Base-by-base conservation (phyloP, 1,140 invertebrate species). In the Bradysia coprophila region DNA sequence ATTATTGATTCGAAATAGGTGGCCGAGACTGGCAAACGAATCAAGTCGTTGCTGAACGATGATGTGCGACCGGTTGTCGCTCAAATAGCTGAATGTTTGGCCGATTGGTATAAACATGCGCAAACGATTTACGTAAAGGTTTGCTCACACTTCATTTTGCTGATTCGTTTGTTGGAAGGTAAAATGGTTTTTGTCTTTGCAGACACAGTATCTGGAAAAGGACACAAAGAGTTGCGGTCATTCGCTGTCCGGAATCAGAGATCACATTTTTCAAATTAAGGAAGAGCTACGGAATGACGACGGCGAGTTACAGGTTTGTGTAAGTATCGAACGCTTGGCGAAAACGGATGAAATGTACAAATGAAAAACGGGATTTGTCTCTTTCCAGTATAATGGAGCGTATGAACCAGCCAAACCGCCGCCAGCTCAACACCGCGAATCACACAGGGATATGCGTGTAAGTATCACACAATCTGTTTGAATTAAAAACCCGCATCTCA, bases 31-130 rank as follows among this genome's bases (percentile, higher is more conserved):
- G 74, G 76, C 9, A 72, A 73, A 47, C 64, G 72, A 37, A 62
- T 82, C 13, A 76, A 78, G 51, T 57, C 64, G 2, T 52, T 84
- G 22, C 55, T 82, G 9, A 66, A 77, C 45, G 65, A 63, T 4
- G 76, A 81, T 55, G 76, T 76, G 34, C 64, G 67, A 48, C 71
- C 75, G 1, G 67, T 72, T 1, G 73, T 81, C 20, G 69, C 67
- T 2, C 72, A 76, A 49, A 63, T 78, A 32, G 76, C 77, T 2
- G 81, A 85, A 49, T 73, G 69, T 50, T 56, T 83, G 8, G 78
- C 78, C 0, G 81, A 85, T 58, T 85, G 81, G 81, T 85, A 82
- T 54, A 85, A 83, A 63, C 73, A 79, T 62, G 78, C 78, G 0
- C 79, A 83, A 52, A 81, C 78, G 0, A 71, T 79, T 1, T 80